These are phyloP conservation scores for Brachionus rubens DNA, from an alignment of 1,140 invertebrate species.

Conservation along the genomic window DNA sequence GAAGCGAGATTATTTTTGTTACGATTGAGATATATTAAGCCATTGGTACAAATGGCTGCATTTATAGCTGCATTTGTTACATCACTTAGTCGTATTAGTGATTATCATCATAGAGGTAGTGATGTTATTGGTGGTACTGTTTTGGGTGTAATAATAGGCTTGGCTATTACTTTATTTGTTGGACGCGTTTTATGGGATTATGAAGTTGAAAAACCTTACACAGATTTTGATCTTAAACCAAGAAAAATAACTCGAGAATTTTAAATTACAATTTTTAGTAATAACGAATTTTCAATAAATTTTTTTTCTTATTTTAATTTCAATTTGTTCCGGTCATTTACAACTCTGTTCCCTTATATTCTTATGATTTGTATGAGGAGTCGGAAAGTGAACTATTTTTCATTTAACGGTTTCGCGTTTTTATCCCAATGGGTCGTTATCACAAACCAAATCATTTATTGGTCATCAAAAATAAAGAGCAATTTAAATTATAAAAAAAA, in stretches of 20 bases:
- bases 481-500: too few relatives aligned
- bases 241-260: neutral
- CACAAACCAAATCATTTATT: too few relatives aligned
- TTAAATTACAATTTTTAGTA: too few relatives aligned
- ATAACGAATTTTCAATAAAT: too few relatives aligned
- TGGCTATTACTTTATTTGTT: slow-evolving; percentile 23
- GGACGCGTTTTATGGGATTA: slow-evolving; percentile 43
- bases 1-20: slow-evolving; percentile 28
- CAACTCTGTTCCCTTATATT: too few relatives aligned
- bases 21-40: slow-evolving; percentile 16
- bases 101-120: slow-evolving; percentile 91
- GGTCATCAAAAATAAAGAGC: too few relatives aligned
- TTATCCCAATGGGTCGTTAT: too few relatives aligned
- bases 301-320: too few relatives aligned
- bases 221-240: slow-evolving; percentile 28
- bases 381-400: too few relatives aligned
- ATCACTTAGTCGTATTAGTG: slow-evolving; percentile 71
- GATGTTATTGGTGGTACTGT: slow-evolving; percentile 68
- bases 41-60: slow-evolving; percentile 24
- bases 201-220: slow-evolving; percentile 29
- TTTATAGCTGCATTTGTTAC: slow-evolving; percentile 39
- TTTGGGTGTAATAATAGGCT: slow-evolving; percentile 58
- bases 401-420: too few relatives aligned
- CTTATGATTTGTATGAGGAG: too few relatives aligned
- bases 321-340: too few relatives aligned